A percentile compares a stretch with the other conserved stretches of the same genome.
Conservation (phyloP, 2,888 invertebrate species). For the Antheraea yamamai region DNA sequence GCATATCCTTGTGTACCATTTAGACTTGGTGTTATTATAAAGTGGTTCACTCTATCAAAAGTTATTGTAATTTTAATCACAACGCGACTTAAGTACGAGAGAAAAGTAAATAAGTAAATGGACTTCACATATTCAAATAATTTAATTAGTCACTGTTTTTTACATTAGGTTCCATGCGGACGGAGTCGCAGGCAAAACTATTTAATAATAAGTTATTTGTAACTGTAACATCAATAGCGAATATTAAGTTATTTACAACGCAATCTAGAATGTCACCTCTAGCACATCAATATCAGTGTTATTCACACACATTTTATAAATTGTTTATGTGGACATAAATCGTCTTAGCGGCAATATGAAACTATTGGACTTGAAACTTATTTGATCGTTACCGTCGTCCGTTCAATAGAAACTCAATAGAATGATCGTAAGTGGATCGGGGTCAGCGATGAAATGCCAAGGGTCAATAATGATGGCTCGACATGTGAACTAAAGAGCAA, state of each 20-base stretch:
- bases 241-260: neutral
- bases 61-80: too few species aligned
- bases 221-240: neutral
- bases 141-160: too few species aligned
- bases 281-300: neutral
- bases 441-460: constrained; percentile 68
- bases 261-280: constrained; percentile 10
- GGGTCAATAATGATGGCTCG: constrained; percentile 68
- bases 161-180: too few species aligned
- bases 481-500: constrained; percentile 65
- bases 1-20: too few species aligned
- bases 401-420: constrained; percentile 64
- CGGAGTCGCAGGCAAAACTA: too few species aligned
- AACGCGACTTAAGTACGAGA: too few species aligned
- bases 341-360: constrained; percentile 5
- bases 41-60: too few species aligned
- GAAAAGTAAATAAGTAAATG: too few species aligned
- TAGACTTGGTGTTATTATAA: too few species aligned
- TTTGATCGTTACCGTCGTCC: constrained; percentile 38
- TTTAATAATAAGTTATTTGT: neutral
- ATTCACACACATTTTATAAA: neutral
- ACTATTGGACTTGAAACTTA: constrained; percentile 24
- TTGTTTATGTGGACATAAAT: constrained; percentile 9
- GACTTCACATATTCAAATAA: too few species aligned
- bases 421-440: constrained; percentile 60